Conservation (phyloP, 2,113 vertebrate species). For the Rissa tridactyla region DNA sequence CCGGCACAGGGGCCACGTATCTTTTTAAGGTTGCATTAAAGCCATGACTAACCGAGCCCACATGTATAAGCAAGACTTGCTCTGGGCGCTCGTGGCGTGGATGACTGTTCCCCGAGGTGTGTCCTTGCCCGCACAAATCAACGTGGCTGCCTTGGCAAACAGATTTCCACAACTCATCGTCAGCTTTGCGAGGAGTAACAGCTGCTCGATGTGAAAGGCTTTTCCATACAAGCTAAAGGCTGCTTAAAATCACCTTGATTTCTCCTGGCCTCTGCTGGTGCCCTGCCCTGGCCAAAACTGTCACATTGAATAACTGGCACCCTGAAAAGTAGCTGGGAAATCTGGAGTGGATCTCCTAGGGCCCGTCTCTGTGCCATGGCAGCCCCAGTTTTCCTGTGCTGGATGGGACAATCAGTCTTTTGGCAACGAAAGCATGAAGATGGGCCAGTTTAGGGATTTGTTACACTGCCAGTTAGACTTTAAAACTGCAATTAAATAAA, state of each 20-base stretch:
- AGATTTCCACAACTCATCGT: not conserved
- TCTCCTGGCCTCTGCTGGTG: not conserved
- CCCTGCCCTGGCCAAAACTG: not conserved
- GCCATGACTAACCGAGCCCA: not conserved
- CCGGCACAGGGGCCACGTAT: fast-evolving
- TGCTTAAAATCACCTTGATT: not conserved
- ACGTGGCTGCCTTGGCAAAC: not conserved
- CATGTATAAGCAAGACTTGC: not conserved
- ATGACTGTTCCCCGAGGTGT: fast-evolving
- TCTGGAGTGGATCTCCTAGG: not conserved
- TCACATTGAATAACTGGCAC: not conserved
- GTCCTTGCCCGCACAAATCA: not conserved
- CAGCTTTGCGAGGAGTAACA: not conserved
- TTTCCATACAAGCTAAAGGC: not conserved
- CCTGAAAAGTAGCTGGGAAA: not conserved
- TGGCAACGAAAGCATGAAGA: not conserved
- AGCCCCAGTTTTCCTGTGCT: not conserved
- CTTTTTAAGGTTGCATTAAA: not conserved
- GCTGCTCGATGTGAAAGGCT: not conserved
- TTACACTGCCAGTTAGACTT: constrained; percentile 21
- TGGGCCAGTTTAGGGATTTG: constrained; percentile 25
- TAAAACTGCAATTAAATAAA: not conserved
- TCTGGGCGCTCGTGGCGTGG: fast-evolving
- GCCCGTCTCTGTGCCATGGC: not conserved
- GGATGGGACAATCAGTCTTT: not conserved